A percentile compares a stretch with the other conserved stretches of the same genome.
Conservation (phyloP, 2,888 invertebrate species). For the Stegana nigrithorax region DNA sequence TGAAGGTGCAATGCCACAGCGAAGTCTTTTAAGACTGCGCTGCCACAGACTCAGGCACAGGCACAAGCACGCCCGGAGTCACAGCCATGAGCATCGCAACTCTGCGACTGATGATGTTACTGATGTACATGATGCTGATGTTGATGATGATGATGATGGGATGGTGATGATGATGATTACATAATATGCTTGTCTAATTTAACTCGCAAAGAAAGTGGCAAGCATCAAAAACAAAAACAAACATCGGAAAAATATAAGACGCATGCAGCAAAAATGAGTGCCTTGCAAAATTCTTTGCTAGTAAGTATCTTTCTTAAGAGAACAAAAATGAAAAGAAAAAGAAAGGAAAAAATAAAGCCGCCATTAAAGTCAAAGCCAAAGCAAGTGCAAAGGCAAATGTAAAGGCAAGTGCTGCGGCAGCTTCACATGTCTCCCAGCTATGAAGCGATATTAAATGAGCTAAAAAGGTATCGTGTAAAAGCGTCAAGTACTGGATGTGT, state of each 20-base stretch:
- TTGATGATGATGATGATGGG: no score
- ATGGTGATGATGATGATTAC: slow-evolving; percentile 40
- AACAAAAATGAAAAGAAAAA: no score
- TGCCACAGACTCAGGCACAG: slow-evolving; percentile 8
- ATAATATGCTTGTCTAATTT: slow-evolving; percentile 28
- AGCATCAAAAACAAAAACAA: not conserved
- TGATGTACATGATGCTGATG: not conserved
- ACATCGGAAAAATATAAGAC: no score
- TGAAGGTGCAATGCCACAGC: no score
- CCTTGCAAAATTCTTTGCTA: not conserved
- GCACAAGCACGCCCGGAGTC: not conserved
- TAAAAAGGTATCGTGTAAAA: not conserved
- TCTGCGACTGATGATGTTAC: no score
- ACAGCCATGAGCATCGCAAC: no score
- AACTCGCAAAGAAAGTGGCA: slow-evolving; percentile 1
- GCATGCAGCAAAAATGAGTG: not conserved
- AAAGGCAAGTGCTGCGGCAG: not conserved
- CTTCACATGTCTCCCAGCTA: slow-evolving; percentile 1
- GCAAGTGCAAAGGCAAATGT: not conserved
- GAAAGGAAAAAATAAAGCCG: no score
- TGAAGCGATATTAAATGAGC: slow-evolving; percentile 6
- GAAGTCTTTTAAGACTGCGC: no score
- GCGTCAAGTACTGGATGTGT: not conserved
- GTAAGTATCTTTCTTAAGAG: no score
- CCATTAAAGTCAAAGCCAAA: no score